A percentile compares a stretch with the other conserved stretches of the same genome.
phyloP scores from a whole-genome alignment of 1,140 invertebrate species.

The Eumaeus atala region DNA sequence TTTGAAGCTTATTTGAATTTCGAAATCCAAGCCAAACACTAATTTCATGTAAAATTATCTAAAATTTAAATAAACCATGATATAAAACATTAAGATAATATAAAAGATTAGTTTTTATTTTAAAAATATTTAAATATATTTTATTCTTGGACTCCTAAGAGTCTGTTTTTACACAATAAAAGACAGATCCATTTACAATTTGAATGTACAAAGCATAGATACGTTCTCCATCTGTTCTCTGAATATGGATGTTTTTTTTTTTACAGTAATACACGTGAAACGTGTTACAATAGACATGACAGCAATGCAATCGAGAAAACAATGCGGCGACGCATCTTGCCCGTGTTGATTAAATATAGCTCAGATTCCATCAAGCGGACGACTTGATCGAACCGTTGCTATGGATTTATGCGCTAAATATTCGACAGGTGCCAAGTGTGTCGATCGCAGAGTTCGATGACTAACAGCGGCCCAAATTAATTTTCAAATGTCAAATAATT shows the following conservation, averaged over 20 bases:
- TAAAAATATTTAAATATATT: too few species aligned
- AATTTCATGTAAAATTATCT: too few species aligned
- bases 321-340: conserved; percentile 55
- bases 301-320: conserved; percentile 54
- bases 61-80: too few species aligned
- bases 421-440: conserved; percentile 74
- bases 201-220: too few species aligned
- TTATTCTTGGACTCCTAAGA: too few species aligned
- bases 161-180: too few species aligned
- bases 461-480: conserved; percentile 69
- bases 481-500: conserved; percentile 74
- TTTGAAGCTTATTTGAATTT: too few species aligned
- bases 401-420: conserved; percentile 73
- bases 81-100: too few species aligned
- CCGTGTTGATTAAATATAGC: conserved; percentile 67
- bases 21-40: too few species aligned
- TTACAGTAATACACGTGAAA: conserved; percentile 28
- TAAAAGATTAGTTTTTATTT: too few species aligned
- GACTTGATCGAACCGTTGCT: conserved; percentile 57
- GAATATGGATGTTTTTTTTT: not conserved
- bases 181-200: too few species aligned
- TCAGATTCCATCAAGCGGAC: conserved; percentile 63
- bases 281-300: conserved; percentile 17
- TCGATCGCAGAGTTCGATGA: conserved; percentile 69
- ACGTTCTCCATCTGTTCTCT: too few species aligned